These are phyloP conservation scores for Gymnoscopelus microlampas DNA, from an alignment of 2,797 vertebrate genomes.

Conservation along the genomic window DNA sequence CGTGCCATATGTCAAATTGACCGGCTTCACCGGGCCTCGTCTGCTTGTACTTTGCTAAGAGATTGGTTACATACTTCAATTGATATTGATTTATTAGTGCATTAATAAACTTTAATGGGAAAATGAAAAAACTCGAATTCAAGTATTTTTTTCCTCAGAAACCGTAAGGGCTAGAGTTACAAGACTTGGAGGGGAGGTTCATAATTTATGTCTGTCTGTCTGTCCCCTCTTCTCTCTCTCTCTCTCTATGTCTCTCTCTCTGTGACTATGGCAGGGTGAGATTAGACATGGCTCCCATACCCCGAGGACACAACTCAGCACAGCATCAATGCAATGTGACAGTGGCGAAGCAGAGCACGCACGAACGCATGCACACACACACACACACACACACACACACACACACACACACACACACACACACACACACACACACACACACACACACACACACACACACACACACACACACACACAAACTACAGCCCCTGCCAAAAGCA, in stretches of 20 bases:
- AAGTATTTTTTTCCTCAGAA: too few relatives aligned
- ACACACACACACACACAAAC: not conserved
- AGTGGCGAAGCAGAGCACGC: not conserved
- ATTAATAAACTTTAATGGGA: too few relatives aligned
- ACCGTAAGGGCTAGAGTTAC: too few relatives aligned
- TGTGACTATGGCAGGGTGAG: not conserved
- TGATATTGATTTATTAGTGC: too few relatives aligned
- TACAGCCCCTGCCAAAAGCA: not conserved
- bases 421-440: not conserved
- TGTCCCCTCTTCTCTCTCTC: not conserved
- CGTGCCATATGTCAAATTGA: too few relatives aligned
- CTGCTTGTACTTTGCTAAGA: too few relatives aligned
- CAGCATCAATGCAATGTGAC: conserved; percentile 1
- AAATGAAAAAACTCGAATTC: too few relatives aligned
- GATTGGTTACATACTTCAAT: too few relatives aligned
- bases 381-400: not conserved
- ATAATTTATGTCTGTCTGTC: not conserved
- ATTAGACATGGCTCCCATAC: not conserved
- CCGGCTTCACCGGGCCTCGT: too few relatives aligned
- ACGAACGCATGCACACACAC: not conserved
- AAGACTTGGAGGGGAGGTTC: too few relatives aligned
- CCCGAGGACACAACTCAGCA: not conserved
- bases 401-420: conserved; percentile 1
- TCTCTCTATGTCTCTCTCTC: not conserved
- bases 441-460: not conserved